Conservation (phyloP, 2,113 vertebrate species). For the Prionailurus bengalensis region DNA sequence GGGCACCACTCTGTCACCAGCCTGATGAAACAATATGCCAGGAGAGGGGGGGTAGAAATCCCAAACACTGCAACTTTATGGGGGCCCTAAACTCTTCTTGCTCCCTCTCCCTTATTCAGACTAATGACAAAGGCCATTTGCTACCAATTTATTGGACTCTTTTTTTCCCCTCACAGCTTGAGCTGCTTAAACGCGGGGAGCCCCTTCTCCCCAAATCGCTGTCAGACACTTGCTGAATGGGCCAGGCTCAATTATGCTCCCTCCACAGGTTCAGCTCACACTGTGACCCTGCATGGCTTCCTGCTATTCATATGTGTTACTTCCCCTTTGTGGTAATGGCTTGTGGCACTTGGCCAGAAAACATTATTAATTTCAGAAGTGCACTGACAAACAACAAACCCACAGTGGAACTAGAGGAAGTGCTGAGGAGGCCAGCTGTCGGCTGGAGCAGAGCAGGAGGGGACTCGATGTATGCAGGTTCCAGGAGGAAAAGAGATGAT, state of each 20-base stretch:
- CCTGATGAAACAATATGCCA: conserved; percentile 65
- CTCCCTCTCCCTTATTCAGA: conserved; percentile 14
- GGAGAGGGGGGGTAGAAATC: not conserved
- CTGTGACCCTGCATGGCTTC: conserved; percentile 88
- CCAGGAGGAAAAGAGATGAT: conserved; percentile 88
- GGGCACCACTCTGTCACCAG: conserved; percentile 79
- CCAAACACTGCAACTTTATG: conserved; percentile 67
- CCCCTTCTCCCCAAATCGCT: conserved; percentile 46
- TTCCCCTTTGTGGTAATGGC: conserved; percentile 91
- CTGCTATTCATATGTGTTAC: conserved; percentile 91
- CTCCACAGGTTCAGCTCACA: conserved; percentile 88
- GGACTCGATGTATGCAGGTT: conserved; percentile 84
- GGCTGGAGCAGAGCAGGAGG: conserved; percentile 85
- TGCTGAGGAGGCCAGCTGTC: conserved; percentile 90
- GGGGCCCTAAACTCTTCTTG: conserved; percentile 48
- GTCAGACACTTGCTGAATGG: conserved; percentile 84
- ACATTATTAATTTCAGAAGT: conserved; percentile 92
- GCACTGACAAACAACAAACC: conserved; percentile 89
- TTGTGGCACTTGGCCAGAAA: conserved; percentile 89
- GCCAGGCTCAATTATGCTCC: conserved; percentile 84
- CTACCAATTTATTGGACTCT: conserved; percentile 76
- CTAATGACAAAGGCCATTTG: conserved; percentile 72
- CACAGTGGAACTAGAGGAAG: conserved; percentile 88
- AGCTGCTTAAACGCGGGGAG: conserved; percentile 77
- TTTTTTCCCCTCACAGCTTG: conserved; percentile 77